Base-by-base conservation (phyloP, 2,113 vertebrate species). In the Tauraco erythrolophus region DNA sequence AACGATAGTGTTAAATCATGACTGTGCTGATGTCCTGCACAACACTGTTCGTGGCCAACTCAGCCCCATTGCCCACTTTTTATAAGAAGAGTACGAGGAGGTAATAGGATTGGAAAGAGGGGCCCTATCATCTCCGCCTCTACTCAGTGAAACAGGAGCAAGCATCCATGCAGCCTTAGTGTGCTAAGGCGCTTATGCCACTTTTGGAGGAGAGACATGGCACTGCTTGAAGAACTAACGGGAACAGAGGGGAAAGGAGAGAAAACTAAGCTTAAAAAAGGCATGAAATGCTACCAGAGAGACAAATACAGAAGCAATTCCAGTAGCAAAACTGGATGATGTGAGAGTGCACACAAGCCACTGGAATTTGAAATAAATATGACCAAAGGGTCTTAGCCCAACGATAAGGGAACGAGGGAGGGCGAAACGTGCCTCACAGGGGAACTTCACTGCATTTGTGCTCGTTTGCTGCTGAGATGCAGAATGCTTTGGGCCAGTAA, bases 1-100 rank as follows among this genome's bases (percentile, higher is more conserved):
- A 88, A 91, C 66, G 94, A 95, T 90, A 92, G 97, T 82, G 95
- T 95, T 95, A 95, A 97, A 77, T 90, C 84, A 86, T 2, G 89
- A 43, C 85, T n/a, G 77, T 3, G 37, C 71, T 11, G 58, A 66
- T 89, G 89, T 94, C 92, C 89, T 92, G 91, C 88, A 89, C 92
- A 71, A 7, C 88, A n/a, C 60, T 87, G 84, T 9, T 76, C 5
- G 2, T 74, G 89, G 72, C 72, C 87, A 81, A 5, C 56, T 66
- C 69, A 5, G 51, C 84, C 60, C 39, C 61, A 37, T 1, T 24
- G 11, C 71, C 90, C 86, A 88, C 53, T 83, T 56, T 35, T 56
- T 74, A 6, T 11, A 25, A 72, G 88, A 80, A 35, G 79, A 76
- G 86, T 58, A 80, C 0, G 0, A 61, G 65, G 48, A 91, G 33